Evolutionary conservation across 2,888 invertebrate genomes (phyloP).

Genomic region (Corbicula japonica): DNA sequence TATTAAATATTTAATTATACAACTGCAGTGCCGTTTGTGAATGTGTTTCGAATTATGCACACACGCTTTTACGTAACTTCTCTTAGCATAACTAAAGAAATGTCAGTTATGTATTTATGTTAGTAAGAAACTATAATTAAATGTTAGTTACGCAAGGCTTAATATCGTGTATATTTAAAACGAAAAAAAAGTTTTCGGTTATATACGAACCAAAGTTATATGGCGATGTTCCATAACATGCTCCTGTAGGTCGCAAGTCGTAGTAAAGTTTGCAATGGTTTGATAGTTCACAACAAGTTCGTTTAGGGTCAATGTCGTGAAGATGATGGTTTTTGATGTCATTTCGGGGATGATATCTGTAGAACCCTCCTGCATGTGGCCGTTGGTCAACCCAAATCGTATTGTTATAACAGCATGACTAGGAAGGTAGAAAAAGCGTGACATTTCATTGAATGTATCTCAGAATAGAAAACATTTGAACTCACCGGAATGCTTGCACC

Average conservation of each 20-base stretch:
- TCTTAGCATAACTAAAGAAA: not conserved
- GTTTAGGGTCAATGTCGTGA: constrained; percentile 23
- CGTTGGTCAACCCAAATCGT: constrained; percentile 22
- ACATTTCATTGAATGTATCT: not conserved
- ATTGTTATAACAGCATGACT: constrained; percentile 50
- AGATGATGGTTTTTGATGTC: constrained; percentile 11
- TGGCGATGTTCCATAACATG: constrained; percentile 21
- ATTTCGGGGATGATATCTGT: constrained; percentile 25
- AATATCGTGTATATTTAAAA: too few species aligned
- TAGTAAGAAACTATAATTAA: not conserved
- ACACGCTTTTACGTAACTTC: not conserved
- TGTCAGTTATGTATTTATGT: not conserved
- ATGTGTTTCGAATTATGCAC: not conserved
- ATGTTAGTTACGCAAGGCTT: too few species aligned
- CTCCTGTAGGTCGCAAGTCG: constrained; percentile 28
- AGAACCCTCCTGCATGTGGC: constrained; percentile 41
- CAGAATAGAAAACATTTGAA: not conserved
- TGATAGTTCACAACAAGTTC: constrained; percentile 36
- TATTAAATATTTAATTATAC: too few species aligned
- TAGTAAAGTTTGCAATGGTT: constrained; percentile 38
- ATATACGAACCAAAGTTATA: constrained; percentile 17
- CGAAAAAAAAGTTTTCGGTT: too few species aligned
- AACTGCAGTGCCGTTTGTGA: not conserved
- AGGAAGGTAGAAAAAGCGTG: not conserved
- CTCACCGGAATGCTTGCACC: too few species aligned